A percentile compares a stretch with the other conserved stretches of the same genome.
Conservation (phyloP, 1,140 invertebrate species). For the Aphis gossypii region DNA sequence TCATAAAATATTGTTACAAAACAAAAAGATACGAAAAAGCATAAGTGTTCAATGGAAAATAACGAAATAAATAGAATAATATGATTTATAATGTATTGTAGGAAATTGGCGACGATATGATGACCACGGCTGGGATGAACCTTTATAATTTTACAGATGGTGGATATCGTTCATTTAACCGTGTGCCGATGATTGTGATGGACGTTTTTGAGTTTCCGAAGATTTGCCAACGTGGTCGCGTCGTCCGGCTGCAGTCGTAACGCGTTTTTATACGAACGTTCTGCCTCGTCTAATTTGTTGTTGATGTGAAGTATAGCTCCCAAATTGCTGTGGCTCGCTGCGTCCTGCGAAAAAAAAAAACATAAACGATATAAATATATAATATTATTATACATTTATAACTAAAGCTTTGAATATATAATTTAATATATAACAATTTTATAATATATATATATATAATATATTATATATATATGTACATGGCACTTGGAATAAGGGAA, state of each 20-base stretch:
- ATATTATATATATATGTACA: too few relatives aligned
- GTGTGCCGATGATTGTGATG: not conserved
- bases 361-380: not conserved
- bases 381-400: not conserved
- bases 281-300: constrained; percentile 87
- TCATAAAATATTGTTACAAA: not conserved
- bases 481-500: too few relatives aligned
- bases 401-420: too few relatives aligned
- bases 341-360: constrained; percentile 71
- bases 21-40: not conserved
- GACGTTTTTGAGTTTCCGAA: constrained; percentile 76
- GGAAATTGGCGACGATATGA: not conserved
- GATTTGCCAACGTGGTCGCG: constrained; percentile 83
- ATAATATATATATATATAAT: too few relatives aligned
- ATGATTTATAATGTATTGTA: not conserved
- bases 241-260: constrained; percentile 84
- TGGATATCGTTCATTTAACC: not conserved
- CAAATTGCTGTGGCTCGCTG: constrained; percentile 88
- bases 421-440: too few relatives aligned
- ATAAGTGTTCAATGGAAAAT: not conserved
- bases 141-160: not conserved
- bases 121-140: not conserved
- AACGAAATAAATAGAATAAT: not conserved
- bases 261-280: constrained; percentile 81
- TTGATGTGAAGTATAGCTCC: constrained; percentile 92